Conservation (phyloP, 2,113 vertebrate species). For the Cavia porcellus region DNA sequence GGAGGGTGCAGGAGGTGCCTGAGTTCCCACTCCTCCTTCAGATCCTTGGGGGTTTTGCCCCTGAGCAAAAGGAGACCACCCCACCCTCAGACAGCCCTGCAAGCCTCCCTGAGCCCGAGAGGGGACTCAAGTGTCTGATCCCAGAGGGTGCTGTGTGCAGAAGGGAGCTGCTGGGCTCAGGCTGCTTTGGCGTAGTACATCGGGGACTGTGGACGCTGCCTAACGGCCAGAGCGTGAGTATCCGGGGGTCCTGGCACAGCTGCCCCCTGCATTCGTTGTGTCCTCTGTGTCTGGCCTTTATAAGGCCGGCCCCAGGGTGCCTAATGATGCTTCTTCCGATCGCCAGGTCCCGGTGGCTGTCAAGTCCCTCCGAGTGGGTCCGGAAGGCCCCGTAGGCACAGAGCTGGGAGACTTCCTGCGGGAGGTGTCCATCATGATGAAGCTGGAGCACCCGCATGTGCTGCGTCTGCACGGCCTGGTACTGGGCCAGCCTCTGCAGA, state of each 20-base stretch:
- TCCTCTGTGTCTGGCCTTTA: not conserved
- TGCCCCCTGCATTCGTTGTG: not conserved
- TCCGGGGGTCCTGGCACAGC: not conserved
- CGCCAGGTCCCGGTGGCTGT: slow-evolving; percentile 91
- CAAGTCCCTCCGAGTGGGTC: slow-evolving; percentile 90
- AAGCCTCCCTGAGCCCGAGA: slow-evolving; percentile 79
- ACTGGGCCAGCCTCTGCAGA: slow-evolving; percentile 93
- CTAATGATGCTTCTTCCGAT: not conserved
- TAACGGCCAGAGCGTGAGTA: slow-evolving; percentile 90
- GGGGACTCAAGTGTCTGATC: slow-evolving; percentile 91
- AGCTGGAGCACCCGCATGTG: slow-evolving; percentile 93
- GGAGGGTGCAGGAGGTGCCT: not conserved
- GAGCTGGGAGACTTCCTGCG: slow-evolving; percentile 93
- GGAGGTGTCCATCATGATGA: slow-evolving; percentile 94
- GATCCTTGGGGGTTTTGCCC: slow-evolving; percentile 79
- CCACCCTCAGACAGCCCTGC: not conserved
- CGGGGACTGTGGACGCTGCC: slow-evolving; percentile 91
- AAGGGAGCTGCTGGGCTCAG: slow-evolving; percentile 91
- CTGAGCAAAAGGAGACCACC: slow-evolving; percentile 83
- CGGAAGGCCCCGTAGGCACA: slow-evolving; percentile 69
- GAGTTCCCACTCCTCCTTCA: slow-evolving; percentile 69
- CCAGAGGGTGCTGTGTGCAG: slow-evolving; percentile 91
- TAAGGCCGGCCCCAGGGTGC: not conserved
- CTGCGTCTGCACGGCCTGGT: slow-evolving; percentile 93
- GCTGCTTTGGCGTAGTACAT: slow-evolving; percentile 94